A percentile compares a stretch with the other conserved stretches of the same genome.
phyloP scores from a whole-genome alignment of 2,888 invertebrate species.

The Tholera decimalis region DNA sequence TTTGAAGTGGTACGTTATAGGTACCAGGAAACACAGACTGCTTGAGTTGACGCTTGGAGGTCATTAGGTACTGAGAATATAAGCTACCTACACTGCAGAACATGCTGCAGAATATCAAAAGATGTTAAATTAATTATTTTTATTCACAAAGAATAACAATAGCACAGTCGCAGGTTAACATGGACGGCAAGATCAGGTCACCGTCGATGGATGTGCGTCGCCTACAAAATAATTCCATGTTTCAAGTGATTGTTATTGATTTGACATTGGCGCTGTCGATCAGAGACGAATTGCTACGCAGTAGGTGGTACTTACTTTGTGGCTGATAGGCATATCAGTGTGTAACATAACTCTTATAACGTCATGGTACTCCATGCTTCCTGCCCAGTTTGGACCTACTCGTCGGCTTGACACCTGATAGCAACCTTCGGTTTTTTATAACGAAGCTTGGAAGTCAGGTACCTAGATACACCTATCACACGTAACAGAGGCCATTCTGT shows the following conservation, averaged over 20 bases:
- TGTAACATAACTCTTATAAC: slow-evolving; percentile 19
- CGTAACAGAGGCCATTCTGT: background rate
- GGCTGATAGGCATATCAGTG: slow-evolving; percentile 1
- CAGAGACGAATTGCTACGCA: slow-evolving; percentile 73
- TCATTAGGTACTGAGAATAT: background rate
- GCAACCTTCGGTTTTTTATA: background rate
- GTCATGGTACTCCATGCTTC: slow-evolving; percentile 1
- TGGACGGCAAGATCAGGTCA: slow-evolving; percentile 63
- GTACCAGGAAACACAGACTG: too few species aligned
- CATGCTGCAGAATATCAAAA: background rate
- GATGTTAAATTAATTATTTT: slow-evolving; percentile 8
- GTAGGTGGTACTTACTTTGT: slow-evolving; percentile 28
- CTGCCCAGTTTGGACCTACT: slow-evolving; percentile 10
- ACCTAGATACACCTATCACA: background rate
- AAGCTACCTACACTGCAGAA: slow-evolving; percentile 3
- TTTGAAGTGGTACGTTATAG: too few species aligned
- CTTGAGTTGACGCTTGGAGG: slow-evolving; percentile 14
- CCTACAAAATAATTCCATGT: slow-evolving; percentile 74
- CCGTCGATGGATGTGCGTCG: slow-evolving; percentile 73
- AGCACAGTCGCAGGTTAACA: slow-evolving; percentile 46
- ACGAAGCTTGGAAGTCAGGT: background rate
- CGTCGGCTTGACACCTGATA: background rate
- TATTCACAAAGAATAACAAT: slow-evolving; percentile 30
- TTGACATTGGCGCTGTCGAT: slow-evolving; percentile 83
- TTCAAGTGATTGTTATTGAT: slow-evolving; percentile 79